Evolutionary conservation across 2,113 vertebrate genomes (phyloP).

Genomic region (Eclectus roratus): DNA sequence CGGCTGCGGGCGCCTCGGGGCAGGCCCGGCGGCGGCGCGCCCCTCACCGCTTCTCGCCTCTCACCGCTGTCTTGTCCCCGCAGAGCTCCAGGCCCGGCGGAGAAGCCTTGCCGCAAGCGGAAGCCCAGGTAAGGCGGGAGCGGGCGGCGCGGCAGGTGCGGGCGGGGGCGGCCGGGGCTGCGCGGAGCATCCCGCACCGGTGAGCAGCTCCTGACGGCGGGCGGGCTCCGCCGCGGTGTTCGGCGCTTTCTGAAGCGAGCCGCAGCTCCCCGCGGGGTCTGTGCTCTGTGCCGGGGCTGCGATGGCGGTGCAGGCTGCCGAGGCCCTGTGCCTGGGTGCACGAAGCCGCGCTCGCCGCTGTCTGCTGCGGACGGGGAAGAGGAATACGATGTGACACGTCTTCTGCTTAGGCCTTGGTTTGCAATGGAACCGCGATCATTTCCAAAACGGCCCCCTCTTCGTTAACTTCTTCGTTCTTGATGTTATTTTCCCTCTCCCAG

Average conservation of each 20-base stretch:
- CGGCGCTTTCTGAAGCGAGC: background rate
- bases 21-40: background rate
- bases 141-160: background rate
- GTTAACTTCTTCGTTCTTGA: fast-evolving
- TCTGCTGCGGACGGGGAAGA: background rate
- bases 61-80: background rate
- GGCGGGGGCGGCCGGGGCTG: background rate
- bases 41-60: background rate
- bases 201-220: background rate
- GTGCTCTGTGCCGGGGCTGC: background rate
- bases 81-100: background rate
- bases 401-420: background rate
- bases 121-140: conserved; percentile 2
- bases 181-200: background rate
- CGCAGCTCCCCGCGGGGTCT: background rate
- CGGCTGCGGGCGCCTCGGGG: background rate
- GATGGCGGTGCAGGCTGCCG: background rate
- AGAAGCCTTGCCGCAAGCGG: background rate
- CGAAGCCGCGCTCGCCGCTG: background rate
- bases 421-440: background rate
- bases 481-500: background rate
- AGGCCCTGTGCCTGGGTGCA: background rate
- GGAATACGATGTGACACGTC: background rate
- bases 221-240: background rate
- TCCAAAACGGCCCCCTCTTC: fast-evolving